These are phyloP conservation scores for Gnathonemus longibarbis DNA, from an alignment of 2,113 vertebrate genomes.

Conservation along the genomic window DNA sequence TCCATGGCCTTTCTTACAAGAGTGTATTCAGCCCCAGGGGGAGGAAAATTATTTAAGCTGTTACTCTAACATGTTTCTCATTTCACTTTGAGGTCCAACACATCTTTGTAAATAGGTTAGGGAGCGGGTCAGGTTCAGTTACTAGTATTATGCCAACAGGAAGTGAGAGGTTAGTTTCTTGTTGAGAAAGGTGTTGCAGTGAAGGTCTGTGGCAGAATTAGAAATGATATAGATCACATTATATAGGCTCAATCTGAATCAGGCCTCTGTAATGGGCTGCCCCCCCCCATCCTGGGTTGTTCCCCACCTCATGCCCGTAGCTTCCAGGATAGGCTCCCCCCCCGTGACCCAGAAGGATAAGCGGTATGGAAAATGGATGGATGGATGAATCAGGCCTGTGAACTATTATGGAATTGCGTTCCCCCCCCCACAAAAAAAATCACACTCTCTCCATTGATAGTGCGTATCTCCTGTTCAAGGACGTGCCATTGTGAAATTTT, in stretches of 20 bases:
- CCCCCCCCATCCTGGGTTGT: too few species aligned
- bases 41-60: constrained; percentile 47
- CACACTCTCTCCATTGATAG: neutral
- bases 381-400: neutral
- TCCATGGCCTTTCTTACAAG: constrained; percentile 27
- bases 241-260: neutral
- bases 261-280: neutral
- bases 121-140: neutral
- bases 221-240: neutral
- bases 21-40: constrained; percentile 39
- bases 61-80: constrained; percentile 52
- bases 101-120: neutral
- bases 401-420: neutral
- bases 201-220: neutral
- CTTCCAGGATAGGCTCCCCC: too few species aligned
- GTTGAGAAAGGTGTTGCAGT: neutral
- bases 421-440: neutral
- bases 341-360: too few species aligned
- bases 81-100: constrained; percentile 28
- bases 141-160: neutral
- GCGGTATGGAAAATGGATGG: too few species aligned
- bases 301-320: too few species aligned
- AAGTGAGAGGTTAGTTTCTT: neutral
- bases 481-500: neutral
- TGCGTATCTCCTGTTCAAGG: neutral